These are phyloP conservation scores for Butorides virescens DNA, from an alignment of 2,113 vertebrate genomes.

Conservation along the genomic window DNA sequence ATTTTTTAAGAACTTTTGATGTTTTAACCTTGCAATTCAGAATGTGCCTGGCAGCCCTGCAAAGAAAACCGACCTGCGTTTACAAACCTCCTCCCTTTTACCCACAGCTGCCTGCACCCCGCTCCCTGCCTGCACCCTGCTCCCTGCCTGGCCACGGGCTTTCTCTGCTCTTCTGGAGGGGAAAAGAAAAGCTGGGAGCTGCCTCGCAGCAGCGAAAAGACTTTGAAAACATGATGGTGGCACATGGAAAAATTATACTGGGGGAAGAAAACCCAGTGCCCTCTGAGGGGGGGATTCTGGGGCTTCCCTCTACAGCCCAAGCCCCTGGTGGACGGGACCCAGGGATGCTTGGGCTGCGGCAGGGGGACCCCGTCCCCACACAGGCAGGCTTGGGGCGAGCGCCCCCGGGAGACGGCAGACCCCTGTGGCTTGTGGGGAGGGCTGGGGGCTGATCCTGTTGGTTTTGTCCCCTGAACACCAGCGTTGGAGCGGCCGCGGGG, in stretches of 20 bases:
- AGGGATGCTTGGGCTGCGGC: not conserved
- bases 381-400: not conserved
- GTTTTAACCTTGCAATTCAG: not conserved
- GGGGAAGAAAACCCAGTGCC: not conserved
- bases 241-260: accelerated
- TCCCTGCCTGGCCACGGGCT: not conserved
- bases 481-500: accelerated
- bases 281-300: accelerated
- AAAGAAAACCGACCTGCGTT: not conserved
- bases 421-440: accelerated
- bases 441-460: accelerated
- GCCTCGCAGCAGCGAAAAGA: accelerated
- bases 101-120: not conserved
- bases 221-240: not conserved
- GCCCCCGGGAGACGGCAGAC: accelerated
- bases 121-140: not conserved
- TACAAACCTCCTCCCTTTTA: not conserved
- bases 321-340: not conserved
- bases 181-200: not conserved
- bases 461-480: not conserved
- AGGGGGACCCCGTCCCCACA: not conserved
- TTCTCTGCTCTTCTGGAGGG: not conserved
- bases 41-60: not conserved
- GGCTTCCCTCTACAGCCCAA: not conserved
- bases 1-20: not conserved